Percentiles rank a stretch among this genome's conserved stretches.
phyloP scores from a whole-genome alignment of 92 coral and sea anemone genomes.

The Epizoanthus stellaris region DNA sequence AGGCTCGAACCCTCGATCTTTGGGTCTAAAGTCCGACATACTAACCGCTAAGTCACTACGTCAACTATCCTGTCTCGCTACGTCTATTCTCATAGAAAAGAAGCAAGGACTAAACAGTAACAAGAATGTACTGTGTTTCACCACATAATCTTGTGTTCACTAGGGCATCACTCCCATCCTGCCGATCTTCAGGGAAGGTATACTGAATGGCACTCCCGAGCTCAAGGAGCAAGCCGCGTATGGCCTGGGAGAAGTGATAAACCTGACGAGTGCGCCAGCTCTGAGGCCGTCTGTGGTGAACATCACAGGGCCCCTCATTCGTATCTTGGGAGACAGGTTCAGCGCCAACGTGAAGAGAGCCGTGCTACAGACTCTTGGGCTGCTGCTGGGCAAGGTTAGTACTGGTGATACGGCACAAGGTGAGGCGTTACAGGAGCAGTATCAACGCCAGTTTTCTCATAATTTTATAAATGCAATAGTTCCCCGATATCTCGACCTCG shows the following conservation, averaged over 20 bases:
- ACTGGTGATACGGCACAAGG: not conserved
- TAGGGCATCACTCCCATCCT: constrained; percentile 97
- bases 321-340: constrained; percentile 98
- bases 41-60: no score
- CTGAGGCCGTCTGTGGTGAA: constrained; percentile 95
- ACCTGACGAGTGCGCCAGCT: constrained; percentile 91
- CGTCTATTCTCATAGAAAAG: no score
- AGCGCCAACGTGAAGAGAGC: constrained; percentile 98
- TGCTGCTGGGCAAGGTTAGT: constrained; percentile 91
- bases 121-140: not conserved
- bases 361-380: constrained; percentile 89
- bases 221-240: constrained; percentile 96
- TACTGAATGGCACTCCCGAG: constrained; percentile 95
- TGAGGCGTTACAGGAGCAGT: no score
- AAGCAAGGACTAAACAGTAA: not conserved
- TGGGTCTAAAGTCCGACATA: no score
- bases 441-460: no score
- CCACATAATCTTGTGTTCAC: not conserved
- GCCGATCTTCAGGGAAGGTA: constrained; percentile 97
- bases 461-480: no score
- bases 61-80: no score
- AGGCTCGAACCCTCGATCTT: no score
- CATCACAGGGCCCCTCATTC: constrained; percentile 98
- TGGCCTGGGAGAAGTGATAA: constrained; percentile 96
- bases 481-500: no score